A percentile compares a stretch with the other conserved stretches of the same genome.
Evolutionary conservation across 2,888 invertebrate genomes (phyloP).

Genomic region (Drosophila robusta): DNA sequence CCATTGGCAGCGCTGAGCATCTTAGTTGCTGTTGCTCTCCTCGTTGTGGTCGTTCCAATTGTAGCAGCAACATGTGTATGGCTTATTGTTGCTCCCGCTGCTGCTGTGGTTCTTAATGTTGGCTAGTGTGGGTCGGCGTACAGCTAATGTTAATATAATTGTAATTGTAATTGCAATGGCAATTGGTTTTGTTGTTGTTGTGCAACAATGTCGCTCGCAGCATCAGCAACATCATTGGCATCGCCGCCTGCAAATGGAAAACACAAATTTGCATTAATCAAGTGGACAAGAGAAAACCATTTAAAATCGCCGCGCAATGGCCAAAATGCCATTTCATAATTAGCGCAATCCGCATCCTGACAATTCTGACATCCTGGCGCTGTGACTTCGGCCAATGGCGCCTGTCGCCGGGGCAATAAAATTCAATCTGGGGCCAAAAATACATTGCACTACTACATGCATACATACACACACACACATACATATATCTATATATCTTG

Average conservation of each 20-base stretch:
- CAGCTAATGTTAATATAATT: slow-evolving; percentile 23
- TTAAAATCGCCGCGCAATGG: slow-evolving; percentile 42
- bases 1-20: slow-evolving; percentile 75
- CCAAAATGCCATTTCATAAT: slow-evolving; percentile 70
- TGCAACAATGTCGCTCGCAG: slow-evolving; percentile 36
- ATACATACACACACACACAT: neutral
- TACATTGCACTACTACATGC: slow-evolving; percentile 23
- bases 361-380: slow-evolving; percentile 62
- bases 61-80: slow-evolving; percentile 76
- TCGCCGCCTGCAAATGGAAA: slow-evolving; percentile 48
- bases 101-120: slow-evolving; percentile 23
- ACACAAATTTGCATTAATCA: slow-evolving; percentile 55
- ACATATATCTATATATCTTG: neutral
- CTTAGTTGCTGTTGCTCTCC: slow-evolving; percentile 61
- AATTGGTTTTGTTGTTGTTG: slow-evolving; percentile 19
- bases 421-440: slow-evolving; percentile 63
- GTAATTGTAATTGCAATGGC: neutral
- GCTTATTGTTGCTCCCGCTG: slow-evolving; percentile 29
- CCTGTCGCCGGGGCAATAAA: slow-evolving; percentile 58
- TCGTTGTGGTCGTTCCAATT: slow-evolving; percentile 41
- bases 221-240: slow-evolving; percentile 59
- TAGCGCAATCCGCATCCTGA: slow-evolving; percentile 72
- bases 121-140: slow-evolving; percentile 31
- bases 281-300: slow-evolving; percentile 59
- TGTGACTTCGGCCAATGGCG: slow-evolving; percentile 23